These are phyloP conservation scores for Neuroterus valhalla DNA, from an alignment of 1,140 invertebrate genomes.

Conservation along the genomic window DNA sequence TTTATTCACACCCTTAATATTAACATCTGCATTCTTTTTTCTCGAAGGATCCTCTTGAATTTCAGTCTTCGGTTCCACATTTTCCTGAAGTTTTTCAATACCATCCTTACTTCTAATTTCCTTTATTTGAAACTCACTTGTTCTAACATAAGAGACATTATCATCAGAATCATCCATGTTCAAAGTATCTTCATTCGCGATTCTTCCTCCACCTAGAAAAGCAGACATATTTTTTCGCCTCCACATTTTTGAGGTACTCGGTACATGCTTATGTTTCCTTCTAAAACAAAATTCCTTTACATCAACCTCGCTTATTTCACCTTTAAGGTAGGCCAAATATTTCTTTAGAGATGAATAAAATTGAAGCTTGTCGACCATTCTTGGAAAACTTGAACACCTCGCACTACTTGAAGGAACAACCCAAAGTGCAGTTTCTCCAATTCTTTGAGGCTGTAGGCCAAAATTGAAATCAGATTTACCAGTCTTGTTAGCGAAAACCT, in stretches of 20 bases:
- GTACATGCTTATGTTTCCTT: conserved; percentile 60
- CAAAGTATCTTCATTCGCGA: conserved; percentile 65
- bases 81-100: conserved; percentile 31
- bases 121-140: conserved; percentile 62
- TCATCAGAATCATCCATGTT: conserved; percentile 62
- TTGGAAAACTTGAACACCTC: conserved; percentile 70
- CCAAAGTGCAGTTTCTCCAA: conserved; percentile 67
- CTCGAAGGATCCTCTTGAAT: conserved; percentile 10
- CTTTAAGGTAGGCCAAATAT: conserved; percentile 65
- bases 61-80: conserved; percentile 15
- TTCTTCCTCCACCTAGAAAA: conserved; percentile 63
- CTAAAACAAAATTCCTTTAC: conserved; percentile 64
- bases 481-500: conserved; percentile 62
- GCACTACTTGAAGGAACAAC: conserved; percentile 73
- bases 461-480: conserved; percentile 61
- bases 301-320: conserved; percentile 60
- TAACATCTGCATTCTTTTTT: conserved; percentile 4
- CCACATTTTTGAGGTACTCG: conserved; percentile 70
- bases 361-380: conserved; percentile 71
- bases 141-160: conserved; percentile 52
- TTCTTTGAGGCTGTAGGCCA: conserved; percentile 64
- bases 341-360: conserved; percentile 68
- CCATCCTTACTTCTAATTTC: conserved; percentile 37
- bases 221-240: conserved; percentile 63
- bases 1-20: not conserved